Evolutionary conservation across 92 coral and sea anemone species (phyloP), one percentile per base, ranked within the genome.

Genomic region (Porites lobata): DNA sequence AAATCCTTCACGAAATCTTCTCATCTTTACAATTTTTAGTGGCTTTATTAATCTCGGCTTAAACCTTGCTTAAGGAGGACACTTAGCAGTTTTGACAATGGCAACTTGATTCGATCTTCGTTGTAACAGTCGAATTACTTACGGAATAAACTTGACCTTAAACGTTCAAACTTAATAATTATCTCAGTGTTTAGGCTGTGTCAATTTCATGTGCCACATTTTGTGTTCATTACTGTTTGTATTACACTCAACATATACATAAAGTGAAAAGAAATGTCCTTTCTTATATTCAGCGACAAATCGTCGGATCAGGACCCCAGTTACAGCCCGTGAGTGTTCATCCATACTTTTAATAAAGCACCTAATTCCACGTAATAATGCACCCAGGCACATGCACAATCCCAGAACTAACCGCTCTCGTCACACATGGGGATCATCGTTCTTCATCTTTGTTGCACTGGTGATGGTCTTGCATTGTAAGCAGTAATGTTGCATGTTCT

Each of bases 231-330:
- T 32, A 15, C 21, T 78, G 22, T 32, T 78, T 10, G 82, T 11
- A 53, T 52, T 51, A 50, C 9, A 75, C 63, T 75, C 78, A 53
- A 9, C n/a, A 32, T 59, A 61, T 26, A 19, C 71, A 79, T 65
- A 8, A 50, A 52, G 62, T 79, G 65, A 66, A 69, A 66, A 15
- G 69, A 75, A 19, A 74, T 82, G 57, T 70, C 80, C 75, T 82
- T 82, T 70, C 86, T 75, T 75, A 70, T 82, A 82, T 82, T 70
- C 50, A 82, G 86, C 68, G 56, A 26, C 86, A 32, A 82, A 69
- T 69, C 69, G 65, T 70, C 71, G 86, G 86, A 82, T n/a, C 86
- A 82, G 58, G 86, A 82, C 38, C 52, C 86, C 86, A 69, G 86
- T 82, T 69, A 70, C 86, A 82, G 50, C 21, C 78, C 78, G 86